phyloP scores from a whole-genome alignment of 2,888 invertebrate genomes.

The Melieria omissa region DNA sequence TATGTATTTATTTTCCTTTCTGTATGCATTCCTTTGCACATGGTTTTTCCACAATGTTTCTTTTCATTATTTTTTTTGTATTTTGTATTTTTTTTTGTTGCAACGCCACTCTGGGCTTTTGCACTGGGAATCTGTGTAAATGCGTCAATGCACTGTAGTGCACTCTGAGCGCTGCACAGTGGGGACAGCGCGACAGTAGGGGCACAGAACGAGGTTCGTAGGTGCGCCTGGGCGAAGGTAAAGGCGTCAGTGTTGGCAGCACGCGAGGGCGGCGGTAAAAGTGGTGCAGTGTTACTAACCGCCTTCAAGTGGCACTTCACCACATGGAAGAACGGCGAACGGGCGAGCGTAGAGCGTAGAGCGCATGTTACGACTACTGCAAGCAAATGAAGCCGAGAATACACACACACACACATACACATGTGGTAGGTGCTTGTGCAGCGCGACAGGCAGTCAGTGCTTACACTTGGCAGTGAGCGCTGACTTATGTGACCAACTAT shows the following conservation, averaged over 20 bases:
- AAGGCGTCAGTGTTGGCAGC: not conserved
- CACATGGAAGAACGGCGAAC: not conserved
- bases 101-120: constrained; percentile 13
- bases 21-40: not conserved
- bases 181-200: too few species aligned
- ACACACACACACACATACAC: not conserved
- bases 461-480: too few species aligned
- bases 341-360: not conserved
- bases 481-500: too few species aligned
- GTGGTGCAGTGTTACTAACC: not conserved
- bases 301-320: not conserved
- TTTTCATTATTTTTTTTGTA: not conserved
- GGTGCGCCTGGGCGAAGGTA: constrained; percentile 10
- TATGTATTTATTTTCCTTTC: not conserved
- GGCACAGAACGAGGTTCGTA: too few species aligned
- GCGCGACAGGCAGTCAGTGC: constrained; percentile 31
- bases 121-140: constrained; percentile 40
- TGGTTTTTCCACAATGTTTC: not conserved
- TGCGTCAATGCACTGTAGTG: constrained; percentile 39
- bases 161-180: constrained; percentile 21
- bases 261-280: not conserved
- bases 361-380: not conserved
- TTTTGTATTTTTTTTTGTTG: constrained; percentile 14
- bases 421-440: constrained; percentile 50
- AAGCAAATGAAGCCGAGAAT: not conserved